These are phyloP conservation scores for Drosophila mauritiana DNA, from an alignment of 1,140 invertebrate species.

Conservation along the genomic window DNA sequence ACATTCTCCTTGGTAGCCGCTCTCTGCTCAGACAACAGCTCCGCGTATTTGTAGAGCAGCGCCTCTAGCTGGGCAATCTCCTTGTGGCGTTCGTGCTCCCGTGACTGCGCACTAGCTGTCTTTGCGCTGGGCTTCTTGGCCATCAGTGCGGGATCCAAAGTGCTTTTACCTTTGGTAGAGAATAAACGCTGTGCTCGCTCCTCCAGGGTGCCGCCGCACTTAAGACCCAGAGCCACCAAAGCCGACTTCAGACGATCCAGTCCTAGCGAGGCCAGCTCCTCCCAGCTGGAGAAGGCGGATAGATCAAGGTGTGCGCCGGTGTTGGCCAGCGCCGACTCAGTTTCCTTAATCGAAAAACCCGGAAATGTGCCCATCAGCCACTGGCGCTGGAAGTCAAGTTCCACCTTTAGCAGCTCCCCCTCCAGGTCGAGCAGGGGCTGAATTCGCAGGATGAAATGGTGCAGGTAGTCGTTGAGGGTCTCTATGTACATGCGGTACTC, in stretches of 20 bases:
- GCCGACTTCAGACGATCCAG: constrained; percentile 99
- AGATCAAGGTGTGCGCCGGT: constrained; percentile 98
- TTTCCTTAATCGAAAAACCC: constrained; percentile 97
- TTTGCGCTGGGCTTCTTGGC: constrained; percentile 91
- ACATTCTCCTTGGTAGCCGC: constrained; percentile 98
- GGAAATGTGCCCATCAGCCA: constrained; percentile 96
- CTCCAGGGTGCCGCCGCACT: constrained; percentile 99
- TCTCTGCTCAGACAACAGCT: constrained; percentile 93
- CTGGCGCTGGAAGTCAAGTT: constrained; percentile 93
- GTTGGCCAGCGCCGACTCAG: constrained; percentile 95
- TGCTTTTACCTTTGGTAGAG: constrained; percentile 96
- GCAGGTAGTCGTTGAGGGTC: constrained; percentile 94
- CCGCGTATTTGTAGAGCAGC: constrained; percentile 94
- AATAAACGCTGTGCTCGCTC: constrained; percentile 98
- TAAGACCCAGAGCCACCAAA: constrained; percentile 97
- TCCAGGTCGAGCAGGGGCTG: constrained; percentile 96
- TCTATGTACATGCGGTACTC: constrained; percentile 96
- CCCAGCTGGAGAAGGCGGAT: constrained; percentile 98
- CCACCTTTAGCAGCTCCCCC: constrained; percentile 91
- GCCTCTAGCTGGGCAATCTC: constrained; percentile 95
- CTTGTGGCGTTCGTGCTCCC: constrained; percentile 90
- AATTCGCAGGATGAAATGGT: constrained; percentile 93
- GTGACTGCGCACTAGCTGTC: constrained; percentile 87
- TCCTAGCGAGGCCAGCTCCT: constrained; percentile 98
- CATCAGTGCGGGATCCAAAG: constrained; percentile 95